Evolutionary conservation across 2,113 vertebrate genomes (phyloP).

Genomic region (Piaya cayana): DNA sequence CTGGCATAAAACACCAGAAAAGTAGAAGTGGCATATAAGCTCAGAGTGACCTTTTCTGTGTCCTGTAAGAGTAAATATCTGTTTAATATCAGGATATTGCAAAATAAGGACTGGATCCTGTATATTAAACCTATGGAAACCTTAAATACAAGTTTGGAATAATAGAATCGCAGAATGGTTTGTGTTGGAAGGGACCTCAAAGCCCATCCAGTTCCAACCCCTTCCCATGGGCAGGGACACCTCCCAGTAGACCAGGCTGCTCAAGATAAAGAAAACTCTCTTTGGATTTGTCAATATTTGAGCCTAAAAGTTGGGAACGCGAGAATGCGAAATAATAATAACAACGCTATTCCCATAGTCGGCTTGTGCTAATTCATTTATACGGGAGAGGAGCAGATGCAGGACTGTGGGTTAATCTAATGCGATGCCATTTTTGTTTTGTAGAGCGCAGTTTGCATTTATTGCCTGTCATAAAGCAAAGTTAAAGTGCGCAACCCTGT

Average conservation of each 20-base stretch:
- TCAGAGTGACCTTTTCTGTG: not conserved
- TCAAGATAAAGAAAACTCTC: not conserved
- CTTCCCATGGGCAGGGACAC: no score
- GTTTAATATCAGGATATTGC: not conserved
- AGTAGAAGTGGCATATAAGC: not conserved
- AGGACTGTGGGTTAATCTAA: not conserved
- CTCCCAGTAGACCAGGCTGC: no score
- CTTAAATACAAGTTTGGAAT: not conserved
- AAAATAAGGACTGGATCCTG: not conserved
- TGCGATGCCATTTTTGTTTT: not conserved
- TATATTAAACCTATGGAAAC: not conserved
- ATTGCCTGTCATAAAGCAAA: not conserved
- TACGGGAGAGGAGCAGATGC: not conserved
- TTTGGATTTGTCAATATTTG: not conserved
- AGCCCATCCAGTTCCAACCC: no score
- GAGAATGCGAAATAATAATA: not conserved
- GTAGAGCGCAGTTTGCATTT: not conserved
- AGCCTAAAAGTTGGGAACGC: not conserved
- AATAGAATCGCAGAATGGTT: not conserved
- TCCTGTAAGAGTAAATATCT: not conserved
- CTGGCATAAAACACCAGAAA: not conserved
- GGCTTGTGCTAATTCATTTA: not conserved
- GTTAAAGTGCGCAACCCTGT: not conserved
- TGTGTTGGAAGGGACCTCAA: no score
- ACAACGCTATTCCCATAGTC: accelerated